A percentile compares a stretch with the other conserved stretches of the same genome.
Conservation (phyloP, 2,113 vertebrate species). For the Mobula hypostoma region DNA sequence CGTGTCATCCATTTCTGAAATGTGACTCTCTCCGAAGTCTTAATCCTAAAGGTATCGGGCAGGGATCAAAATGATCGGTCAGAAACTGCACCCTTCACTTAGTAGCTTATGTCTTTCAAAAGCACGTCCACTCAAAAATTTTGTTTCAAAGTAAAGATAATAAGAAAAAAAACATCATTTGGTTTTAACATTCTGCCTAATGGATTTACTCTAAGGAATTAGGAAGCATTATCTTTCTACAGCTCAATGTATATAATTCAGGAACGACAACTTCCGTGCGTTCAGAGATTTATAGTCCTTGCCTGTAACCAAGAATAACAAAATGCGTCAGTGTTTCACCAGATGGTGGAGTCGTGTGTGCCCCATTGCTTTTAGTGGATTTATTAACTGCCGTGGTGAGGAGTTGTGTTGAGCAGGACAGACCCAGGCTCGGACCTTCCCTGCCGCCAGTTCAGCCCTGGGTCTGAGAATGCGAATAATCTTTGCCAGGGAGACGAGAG, state of each 20-base stretch:
- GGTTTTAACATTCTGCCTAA: not conserved
- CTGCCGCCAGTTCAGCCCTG: not conserved
- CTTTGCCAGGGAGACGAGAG: not conserved
- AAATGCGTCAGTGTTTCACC: not conserved
- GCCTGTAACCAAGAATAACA: not conserved
- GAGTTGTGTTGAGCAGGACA: not conserved
- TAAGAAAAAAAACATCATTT: not conserved
- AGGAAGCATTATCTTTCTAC: not conserved
- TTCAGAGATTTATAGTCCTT: not conserved
- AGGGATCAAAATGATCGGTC: not conserved
- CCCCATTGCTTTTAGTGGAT: not conserved
- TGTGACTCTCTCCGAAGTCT: not conserved
- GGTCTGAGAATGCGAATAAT: not conserved
- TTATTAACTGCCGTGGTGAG: not conserved
- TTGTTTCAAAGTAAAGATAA: not conserved
- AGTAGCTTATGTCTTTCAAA: not conserved
- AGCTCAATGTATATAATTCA: not conserved
- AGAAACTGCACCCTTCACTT: not conserved
- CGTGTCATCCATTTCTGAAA: conserved; percentile 15
- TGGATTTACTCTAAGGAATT: not conserved
- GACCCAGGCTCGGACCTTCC: not conserved
- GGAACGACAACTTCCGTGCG: not conserved
- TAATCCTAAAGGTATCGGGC: not conserved
- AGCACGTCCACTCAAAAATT: not conserved
- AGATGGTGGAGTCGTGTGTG: not conserved